Evolutionary conservation across 2,797 vertebrate species (phyloP), one percentile per base, ranked within the genome.

Genomic region (Discoglossus pictus): DNA sequence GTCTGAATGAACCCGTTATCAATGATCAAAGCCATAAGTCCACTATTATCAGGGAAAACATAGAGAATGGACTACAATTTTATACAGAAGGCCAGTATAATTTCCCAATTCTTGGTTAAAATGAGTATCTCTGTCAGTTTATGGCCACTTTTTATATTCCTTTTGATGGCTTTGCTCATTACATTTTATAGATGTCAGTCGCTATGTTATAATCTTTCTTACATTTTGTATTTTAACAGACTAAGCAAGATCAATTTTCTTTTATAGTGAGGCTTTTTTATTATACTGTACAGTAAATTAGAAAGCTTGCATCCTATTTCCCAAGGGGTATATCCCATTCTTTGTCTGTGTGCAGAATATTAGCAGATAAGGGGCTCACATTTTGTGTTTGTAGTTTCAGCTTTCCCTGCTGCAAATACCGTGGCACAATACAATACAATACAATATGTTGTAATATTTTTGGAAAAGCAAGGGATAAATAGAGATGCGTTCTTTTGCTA

Each of bases 181-280:
- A 65, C 17, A 6, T 27, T 56, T 65, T 65, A 65, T 56, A 36
- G 63, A 65, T 65, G 62, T 64, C 61, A 35, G 36, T 56, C 53
- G 40, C 35, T 40, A 56, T 56, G 53, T 38, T 24, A 56, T 56
- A 56, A 56, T 56, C 50, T 44, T 42, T 64, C 20, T 65, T 34
- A 47, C 16, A 65, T 65, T 65, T 36, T 56, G 62, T 36, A 34
- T 38, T 65, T 65, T 46, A 56, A 65, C 39, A 55, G 51, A 65
- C 62, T 55, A 55, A 44, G 62, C 42, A 16, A 25, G 51, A 65
- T 65, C 63, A 65, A 56, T 65, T 56, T 36, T 36, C 40, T 65
- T 25, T 55, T 65, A 47, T 47, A 55, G 27, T 20, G 40, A 16
- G 51, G 23, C 12, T 39, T 31, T 12, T 12, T 46, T 65, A 36